Conservation (phyloP, 2,113 vertebrate species). For the Cyanoramphus novaezelandiae region DNA sequence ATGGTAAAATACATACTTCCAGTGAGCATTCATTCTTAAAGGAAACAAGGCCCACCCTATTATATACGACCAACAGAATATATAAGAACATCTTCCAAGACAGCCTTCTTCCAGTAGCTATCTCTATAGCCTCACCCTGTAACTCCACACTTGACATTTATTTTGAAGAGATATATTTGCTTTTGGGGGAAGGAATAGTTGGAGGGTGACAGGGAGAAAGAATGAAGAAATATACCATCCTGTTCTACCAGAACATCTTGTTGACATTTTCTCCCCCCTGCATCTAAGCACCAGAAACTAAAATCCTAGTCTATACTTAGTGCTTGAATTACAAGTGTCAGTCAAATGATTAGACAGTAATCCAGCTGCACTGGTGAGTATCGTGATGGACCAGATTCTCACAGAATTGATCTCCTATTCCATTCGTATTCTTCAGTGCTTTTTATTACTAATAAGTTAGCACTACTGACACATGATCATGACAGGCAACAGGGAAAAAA, state of each 20-base stretch:
- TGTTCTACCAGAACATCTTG: not conserved
- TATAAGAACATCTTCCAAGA: fast-evolving
- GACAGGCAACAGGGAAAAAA: not conserved
- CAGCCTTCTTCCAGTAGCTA: not conserved
- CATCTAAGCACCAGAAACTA: not conserved
- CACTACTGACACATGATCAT: not conserved
- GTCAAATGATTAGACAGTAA: not conserved
- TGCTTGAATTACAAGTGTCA: not conserved
- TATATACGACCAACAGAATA: not conserved
- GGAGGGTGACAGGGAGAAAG: not conserved
- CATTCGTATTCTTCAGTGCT: not conserved
- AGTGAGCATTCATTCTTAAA: not conserved
- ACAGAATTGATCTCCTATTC: not conserved
- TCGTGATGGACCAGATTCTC: not conserved
- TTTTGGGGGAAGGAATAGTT: not conserved
- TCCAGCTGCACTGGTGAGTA: not conserved
- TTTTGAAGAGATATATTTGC: not conserved
- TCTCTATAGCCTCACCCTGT: not conserved
- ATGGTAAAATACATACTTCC: not conserved
- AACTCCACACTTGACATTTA: not conserved
- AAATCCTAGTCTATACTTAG: not conserved
- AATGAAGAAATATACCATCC: not conserved
- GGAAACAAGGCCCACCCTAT: not conserved
- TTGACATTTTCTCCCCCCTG: not conserved
- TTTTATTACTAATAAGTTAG: not conserved